Percentiles rank a stretch among this genome's conserved stretches.
These are phyloP conservation scores for Eumeta japonica DNA, from an alignment of 1,140 invertebrate genomes.

Conservation along the genomic window DNA sequence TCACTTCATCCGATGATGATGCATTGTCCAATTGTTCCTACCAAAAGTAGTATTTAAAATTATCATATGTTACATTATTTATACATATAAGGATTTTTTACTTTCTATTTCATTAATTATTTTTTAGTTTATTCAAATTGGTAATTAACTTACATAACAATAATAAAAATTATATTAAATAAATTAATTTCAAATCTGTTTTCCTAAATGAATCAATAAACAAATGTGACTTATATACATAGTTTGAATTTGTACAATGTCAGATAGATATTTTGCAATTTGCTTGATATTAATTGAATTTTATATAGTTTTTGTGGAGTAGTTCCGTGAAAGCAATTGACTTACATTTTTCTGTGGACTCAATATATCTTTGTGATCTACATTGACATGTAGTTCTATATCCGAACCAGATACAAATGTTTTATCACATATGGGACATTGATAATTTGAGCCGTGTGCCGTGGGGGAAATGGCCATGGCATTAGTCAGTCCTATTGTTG, in stretches of 20 bases:
- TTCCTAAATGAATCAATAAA: too few species aligned
- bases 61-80: not conserved
- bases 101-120: not conserved
- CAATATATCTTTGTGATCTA: constrained; percentile 66
- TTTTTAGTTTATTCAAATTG: not conserved
- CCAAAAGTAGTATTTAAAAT: too few species aligned
- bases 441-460: constrained; percentile 41
- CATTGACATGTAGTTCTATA: constrained; percentile 81
- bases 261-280: not conserved
- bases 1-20: constrained; percentile 45
- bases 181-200: too few species aligned
- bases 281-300: not conserved
- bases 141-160: not conserved
- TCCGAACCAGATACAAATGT: constrained; percentile 74
- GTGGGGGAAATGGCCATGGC: constrained; percentile 46
- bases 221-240: not conserved
- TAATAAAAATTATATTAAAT: too few species aligned
- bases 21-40: constrained; percentile 48
- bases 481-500: constrained; percentile 25
- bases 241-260: not conserved
- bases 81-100: not conserved
- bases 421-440: constrained; percentile 72
- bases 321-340: constrained; percentile 1
- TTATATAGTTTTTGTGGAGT: not conserved
- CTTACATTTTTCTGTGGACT: constrained; percentile 50